These are phyloP conservation scores for Zoroaster sp. DNA, from an alignment of 53 echinoderm and acorn worm species.

Conservation along the genomic window DNA sequence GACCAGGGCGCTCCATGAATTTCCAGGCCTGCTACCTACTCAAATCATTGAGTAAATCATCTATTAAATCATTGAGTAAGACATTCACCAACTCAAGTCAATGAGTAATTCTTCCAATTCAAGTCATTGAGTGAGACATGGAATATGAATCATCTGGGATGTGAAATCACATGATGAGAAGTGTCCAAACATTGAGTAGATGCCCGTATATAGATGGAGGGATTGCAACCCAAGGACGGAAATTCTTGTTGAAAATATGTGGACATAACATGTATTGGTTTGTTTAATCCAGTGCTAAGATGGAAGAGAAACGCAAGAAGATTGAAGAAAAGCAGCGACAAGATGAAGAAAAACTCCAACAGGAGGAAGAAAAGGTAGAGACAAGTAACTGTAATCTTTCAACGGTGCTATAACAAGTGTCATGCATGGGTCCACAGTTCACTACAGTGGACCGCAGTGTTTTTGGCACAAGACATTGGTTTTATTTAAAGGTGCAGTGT, in stretches of 20 bases:
- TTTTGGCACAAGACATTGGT: no score
- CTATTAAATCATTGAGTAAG: not conserved
- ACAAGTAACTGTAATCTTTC: no score
- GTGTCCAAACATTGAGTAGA: not conserved
- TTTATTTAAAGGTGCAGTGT: no score
- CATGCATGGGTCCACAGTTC: no score
- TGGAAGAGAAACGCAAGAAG: constrained; percentile 77
- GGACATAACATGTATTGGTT: no score
- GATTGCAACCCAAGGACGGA: no score
- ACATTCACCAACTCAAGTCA: not conserved
- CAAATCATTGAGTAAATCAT: not conserved
- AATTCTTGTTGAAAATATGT: no score
- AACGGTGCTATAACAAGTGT: no score
- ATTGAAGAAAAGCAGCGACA: constrained; percentile 63
- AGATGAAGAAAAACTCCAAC: constrained; percentile 69
- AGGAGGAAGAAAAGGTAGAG: constrained; percentile 65
- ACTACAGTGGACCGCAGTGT: no score
- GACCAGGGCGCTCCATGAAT: no score
- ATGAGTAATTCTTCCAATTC: not conserved
- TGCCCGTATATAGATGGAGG: not conserved
- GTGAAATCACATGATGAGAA: no score
- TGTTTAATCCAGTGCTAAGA: constrained; percentile 78
- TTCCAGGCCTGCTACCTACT: not conserved
- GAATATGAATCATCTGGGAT: no score
- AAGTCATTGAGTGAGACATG: not conserved